Conservation (phyloP, 2,113 vertebrate species). For the Caretta caretta region DNA sequence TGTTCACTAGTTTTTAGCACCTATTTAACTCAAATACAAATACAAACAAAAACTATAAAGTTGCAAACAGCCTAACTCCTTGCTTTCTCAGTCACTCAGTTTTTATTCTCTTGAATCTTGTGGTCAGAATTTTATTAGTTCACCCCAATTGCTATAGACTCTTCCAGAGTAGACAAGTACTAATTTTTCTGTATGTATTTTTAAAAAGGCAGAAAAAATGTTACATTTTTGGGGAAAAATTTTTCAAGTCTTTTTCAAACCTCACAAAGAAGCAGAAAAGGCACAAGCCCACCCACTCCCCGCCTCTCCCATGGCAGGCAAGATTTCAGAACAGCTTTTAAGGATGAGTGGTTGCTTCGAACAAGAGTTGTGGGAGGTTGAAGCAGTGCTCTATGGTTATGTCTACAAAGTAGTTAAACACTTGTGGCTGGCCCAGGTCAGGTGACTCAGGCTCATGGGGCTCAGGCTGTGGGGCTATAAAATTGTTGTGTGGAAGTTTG, state of each 20-base stretch:
- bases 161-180: not conserved
- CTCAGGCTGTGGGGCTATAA: no score
- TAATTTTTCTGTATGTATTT: not conserved
- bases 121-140: not conserved
- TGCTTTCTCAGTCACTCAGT: not conserved
- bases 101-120: not conserved
- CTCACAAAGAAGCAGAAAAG: not conserved
- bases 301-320: not conserved
- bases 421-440: not conserved
- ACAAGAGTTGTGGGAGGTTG: fast-evolving
- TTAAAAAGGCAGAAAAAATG: fast-evolving
- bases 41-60: not conserved
- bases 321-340: fast-evolving
- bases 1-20: not conserved
- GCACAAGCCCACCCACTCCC: not conserved
- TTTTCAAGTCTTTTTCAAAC: not conserved
- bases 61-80: fast-evolving
- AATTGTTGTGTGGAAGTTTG: no score
- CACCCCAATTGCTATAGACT: not conserved
- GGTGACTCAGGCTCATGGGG: not conserved
- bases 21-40: not conserved
- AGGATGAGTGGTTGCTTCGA: not conserved
- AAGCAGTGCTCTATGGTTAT: not conserved
- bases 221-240: not conserved
- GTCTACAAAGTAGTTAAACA: not conserved